phyloP scores from a whole-genome alignment of 2,797 vertebrate genomes.

The Sternotherus odoratus region DNA sequence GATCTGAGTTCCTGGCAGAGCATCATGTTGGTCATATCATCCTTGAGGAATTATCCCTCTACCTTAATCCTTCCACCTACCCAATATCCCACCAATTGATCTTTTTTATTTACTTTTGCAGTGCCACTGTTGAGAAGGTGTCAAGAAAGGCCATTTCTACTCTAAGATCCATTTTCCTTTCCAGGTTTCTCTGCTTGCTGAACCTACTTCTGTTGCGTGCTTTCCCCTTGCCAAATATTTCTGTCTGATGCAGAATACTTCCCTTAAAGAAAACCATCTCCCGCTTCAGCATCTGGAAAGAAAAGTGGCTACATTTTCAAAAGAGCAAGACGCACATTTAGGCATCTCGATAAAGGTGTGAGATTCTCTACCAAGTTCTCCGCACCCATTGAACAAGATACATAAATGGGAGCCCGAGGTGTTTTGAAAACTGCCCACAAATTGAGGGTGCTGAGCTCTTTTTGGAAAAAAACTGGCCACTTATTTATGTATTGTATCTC shows the following conservation, averaged over 20 bases:
- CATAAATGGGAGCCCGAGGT: background rate
- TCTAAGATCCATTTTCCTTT: background rate
- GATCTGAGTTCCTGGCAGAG: background rate
- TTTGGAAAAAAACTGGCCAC: background rate
- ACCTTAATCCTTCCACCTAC: background rate
- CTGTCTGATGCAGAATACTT: background rate
- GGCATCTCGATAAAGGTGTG: fast-evolving
- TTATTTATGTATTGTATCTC: background rate
- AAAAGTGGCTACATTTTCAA: background rate
- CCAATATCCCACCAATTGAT: background rate
- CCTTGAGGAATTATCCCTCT: constrained; percentile 14
- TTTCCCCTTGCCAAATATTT: background rate
- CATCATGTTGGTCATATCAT: background rate
- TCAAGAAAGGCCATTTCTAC: constrained; percentile 7
- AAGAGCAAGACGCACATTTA: background rate
- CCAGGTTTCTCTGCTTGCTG: background rate
- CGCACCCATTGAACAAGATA: background rate
- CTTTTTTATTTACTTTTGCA: background rate
- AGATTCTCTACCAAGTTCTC: background rate
- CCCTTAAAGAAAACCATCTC: background rate
- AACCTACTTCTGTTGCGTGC: background rate
- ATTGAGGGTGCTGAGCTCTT: background rate
- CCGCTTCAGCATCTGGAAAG: background rate
- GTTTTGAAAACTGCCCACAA: background rate
- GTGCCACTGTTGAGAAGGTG: background rate